Percentiles rank a stretch among this genome's conserved stretches.
Evolutionary conservation across 2,797 vertebrate genomes (phyloP).

Genomic region (Urocyon cinereoargenteus): DNA sequence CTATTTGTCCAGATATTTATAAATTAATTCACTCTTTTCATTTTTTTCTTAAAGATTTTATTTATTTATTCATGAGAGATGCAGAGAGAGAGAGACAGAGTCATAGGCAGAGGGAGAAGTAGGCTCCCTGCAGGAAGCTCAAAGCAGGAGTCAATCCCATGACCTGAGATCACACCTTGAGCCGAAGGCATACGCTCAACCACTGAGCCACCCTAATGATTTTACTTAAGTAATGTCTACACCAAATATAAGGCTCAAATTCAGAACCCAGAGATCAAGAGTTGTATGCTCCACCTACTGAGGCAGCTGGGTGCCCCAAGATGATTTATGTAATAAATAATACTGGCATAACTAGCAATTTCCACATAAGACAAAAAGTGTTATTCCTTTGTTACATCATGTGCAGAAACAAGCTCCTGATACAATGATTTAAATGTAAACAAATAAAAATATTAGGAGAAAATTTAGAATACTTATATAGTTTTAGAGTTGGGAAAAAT

Average conservation of each 20-base stretch:
- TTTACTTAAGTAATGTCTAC: background rate
- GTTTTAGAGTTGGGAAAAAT: constrained; percentile 34
- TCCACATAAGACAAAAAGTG: background rate
- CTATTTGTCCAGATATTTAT: background rate
- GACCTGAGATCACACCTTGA: no score
- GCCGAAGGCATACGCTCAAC: no score
- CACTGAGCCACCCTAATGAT: background rate
- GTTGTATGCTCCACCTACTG: background rate
- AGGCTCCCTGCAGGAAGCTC: no score
- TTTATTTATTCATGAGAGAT: no score
- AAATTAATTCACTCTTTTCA: constrained; percentile 1
- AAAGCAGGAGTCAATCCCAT: no score
- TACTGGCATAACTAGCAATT: constrained; percentile 15
- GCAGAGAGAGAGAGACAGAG: no score
- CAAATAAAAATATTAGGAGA: constrained; percentile 31
- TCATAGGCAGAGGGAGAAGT: no score
- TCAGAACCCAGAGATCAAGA: background rate
- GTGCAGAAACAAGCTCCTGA: constrained; percentile 2
- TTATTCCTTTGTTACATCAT: background rate
- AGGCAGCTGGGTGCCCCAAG: background rate
- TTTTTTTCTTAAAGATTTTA: no score
- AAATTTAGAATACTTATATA: constrained; percentile 5
- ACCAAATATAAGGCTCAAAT: background rate
- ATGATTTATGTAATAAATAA: constrained; percentile 39
- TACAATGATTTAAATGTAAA: constrained; percentile 13